Evolutionary conservation across 1,140 invertebrate species (phyloP).

Genomic region (Dendroctonus ponderosae): DNA sequence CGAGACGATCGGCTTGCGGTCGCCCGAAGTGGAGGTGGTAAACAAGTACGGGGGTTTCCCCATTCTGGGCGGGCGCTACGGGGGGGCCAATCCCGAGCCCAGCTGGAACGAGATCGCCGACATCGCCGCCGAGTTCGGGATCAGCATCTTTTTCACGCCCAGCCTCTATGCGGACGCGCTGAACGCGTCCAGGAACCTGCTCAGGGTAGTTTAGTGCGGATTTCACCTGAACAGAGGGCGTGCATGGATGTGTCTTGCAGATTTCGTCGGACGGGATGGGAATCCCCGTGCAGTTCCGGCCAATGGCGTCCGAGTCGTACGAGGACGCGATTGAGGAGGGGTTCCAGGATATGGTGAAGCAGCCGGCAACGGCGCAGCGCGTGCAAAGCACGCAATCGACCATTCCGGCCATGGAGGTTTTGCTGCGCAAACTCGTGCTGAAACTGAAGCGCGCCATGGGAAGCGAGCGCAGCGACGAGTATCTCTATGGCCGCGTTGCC

Average conservation of each 20-base stretch:
- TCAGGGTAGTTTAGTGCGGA: slow-evolving; percentile 7
- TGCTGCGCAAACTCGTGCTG: slow-evolving; percentile 33
- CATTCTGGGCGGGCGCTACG: slow-evolving; percentile 1
- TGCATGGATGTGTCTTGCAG: not conserved
- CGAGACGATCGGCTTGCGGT: not conserved
- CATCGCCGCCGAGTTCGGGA: slow-evolving; percentile 41
- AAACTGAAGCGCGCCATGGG: slow-evolving; percentile 33
- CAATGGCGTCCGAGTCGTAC: slow-evolving; percentile 14
- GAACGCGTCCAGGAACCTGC: slow-evolving; percentile 35
- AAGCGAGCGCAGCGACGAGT: slow-evolving; percentile 21
- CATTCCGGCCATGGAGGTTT: slow-evolving; percentile 34
- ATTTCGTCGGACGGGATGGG: slow-evolving; percentile 19
- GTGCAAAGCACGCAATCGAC: not conserved
- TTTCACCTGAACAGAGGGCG: not conserved
- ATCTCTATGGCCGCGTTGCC: slow-evolving; percentile 31
- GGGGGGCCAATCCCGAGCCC: not conserved
- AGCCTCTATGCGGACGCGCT: slow-evolving; percentile 25
- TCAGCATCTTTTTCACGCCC: slow-evolving; percentile 40
- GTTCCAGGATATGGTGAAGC: slow-evolving; percentile 19
- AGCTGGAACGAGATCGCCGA: slow-evolving; percentile 42
- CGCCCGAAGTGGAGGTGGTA: slow-evolving; percentile 5
- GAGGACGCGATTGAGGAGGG: slow-evolving; percentile 36
- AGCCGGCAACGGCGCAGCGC: not conserved
- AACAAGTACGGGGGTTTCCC: slow-evolving; percentile 35
- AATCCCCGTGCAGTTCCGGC: slow-evolving; percentile 27